phyloP scores from a whole-genome alignment of 1,140 invertebrate species.

The Drosophila obscura region DNA sequence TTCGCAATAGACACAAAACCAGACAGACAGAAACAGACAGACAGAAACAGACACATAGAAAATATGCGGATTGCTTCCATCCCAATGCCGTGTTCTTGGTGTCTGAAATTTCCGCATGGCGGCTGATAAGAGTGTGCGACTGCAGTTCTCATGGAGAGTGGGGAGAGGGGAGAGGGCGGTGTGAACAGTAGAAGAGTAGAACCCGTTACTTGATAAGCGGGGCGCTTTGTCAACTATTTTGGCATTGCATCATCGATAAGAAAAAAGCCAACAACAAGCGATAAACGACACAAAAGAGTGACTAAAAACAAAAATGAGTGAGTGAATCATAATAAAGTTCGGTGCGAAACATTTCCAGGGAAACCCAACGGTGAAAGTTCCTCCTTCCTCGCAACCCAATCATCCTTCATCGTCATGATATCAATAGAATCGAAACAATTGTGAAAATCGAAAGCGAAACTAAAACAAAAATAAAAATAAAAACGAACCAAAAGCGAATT shows the following conservation, averaged over 20 bases:
- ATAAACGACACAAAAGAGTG: slow-evolving; percentile 11
- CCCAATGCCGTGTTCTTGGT: too few species aligned
- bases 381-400: background rate
- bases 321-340: background rate
- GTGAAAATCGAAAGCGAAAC: slow-evolving; percentile 9
- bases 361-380: slow-evolving; percentile 47
- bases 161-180: too few species aligned
- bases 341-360: slow-evolving; percentile 4
- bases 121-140: too few species aligned
- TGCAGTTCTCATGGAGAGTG: too few species aligned
- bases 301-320: slow-evolving; percentile 25
- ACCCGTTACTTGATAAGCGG: slow-evolving; percentile 32
- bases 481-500: background rate
- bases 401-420: too few species aligned
- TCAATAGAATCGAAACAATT: background rate
- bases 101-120: too few species aligned
- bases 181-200: too few species aligned
- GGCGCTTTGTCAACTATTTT: background rate
- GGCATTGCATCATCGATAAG: slow-evolving; percentile 65
- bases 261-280: slow-evolving; percentile 12
- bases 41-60: too few species aligned
- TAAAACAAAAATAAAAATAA: slow-evolving; percentile 11
- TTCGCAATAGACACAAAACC: too few species aligned
- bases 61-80: too few species aligned
- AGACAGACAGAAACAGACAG: too few species aligned